Conservation (phyloP, 2,797 vertebrate genomes). For the Adelosebastes latens region DNA sequence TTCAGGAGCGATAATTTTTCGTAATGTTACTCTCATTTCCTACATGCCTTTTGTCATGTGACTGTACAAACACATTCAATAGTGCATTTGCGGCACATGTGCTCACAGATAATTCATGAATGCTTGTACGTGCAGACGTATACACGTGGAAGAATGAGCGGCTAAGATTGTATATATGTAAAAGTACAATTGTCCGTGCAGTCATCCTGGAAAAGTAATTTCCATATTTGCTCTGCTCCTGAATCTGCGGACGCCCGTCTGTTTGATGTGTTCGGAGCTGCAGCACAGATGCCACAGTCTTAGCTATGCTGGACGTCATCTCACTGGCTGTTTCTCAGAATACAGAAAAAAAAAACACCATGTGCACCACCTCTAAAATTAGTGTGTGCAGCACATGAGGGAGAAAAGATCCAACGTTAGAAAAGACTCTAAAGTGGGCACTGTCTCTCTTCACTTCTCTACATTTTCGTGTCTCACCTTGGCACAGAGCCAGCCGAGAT, state of each 20-base stretch:
- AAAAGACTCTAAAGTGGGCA: conserved; percentile 81
- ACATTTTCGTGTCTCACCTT: conserved; percentile 65
- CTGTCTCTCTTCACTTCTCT: conserved; percentile 68
- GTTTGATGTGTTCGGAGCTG: conserved; percentile 88
- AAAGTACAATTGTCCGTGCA: conserved; percentile 67
- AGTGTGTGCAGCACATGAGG: conserved; percentile 70
- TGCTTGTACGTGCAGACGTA: background rate
- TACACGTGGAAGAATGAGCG: conserved; percentile 51
- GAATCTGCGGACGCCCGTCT: conserved; percentile 75
- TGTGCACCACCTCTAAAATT: conserved; percentile 84
- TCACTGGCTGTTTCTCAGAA: conserved; percentile 80
- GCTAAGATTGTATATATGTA: conserved; percentile 57
- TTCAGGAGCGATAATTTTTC: conserved; percentile 51
- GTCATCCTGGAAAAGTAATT: conserved; percentile 84
- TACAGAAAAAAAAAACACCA: conserved; percentile 68
- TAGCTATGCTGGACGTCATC: conserved; percentile 83
- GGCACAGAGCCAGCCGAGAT: conserved; percentile 70
- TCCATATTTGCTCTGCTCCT: conserved; percentile 75
- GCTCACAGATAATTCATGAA: background rate
- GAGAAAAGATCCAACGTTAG: conserved; percentile 59
- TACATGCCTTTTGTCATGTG: conserved; percentile 12
- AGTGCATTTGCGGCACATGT: background rate
- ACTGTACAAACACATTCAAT: background rate
- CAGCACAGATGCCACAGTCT: conserved; percentile 84
- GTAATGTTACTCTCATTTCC: conserved; percentile 63